Base-by-base conservation (phyloP, 1,140 invertebrate species). In the Achatina immaculata region DNA sequence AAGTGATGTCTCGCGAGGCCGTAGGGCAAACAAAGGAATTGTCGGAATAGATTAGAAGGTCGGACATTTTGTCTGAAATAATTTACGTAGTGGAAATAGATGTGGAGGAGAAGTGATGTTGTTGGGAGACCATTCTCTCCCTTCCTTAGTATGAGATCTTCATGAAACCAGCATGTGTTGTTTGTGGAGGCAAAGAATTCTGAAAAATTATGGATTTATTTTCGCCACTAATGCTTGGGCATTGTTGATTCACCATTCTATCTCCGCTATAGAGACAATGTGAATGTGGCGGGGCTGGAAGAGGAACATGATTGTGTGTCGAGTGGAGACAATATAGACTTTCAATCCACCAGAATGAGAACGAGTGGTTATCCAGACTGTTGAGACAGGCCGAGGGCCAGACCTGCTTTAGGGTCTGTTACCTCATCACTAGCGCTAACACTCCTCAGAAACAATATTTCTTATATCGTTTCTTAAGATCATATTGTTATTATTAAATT, bases 161-260 rank as follows among this genome's bases (percentile, higher is more conserved):
- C n/a, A n/a, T n/a, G n/a, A n/a, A n/a, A n/a, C n/a, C n/a, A n/a
- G n/a, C n/a, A n/a, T n/a, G n/a, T n/a, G n/a, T n/a, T n/a, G n/a
- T n/a, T n/a, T n/a, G 31, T 62, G 58, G 2, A 62, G 58, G 0
- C n/a, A 2, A 19, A 9, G 28, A 4, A 31, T 62, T 62, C n/a
- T 9, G 58, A 19, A 62, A n/a, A 62, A 3, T 28, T 2, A 4
- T 28, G 58, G 58, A 4, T 62, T 62, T 6, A 62, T 31, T 62
- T 28, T 62, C n/a, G 58, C 58, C 28, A 31, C 9, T 16, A 62
- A 7, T 31, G 6, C 58, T 7, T n/a, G 28, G 58, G 58, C 58
- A 62, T 62, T 62, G 58, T 62, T 62, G 51, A 31, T 28, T 62
- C n/a, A 62, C n/a, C n/a, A 31, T 62, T 62, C 58, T 62, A 31